Base-by-base conservation (phyloP, 2,797 vertebrate genomes). In the Mallotus villosus region DNA sequence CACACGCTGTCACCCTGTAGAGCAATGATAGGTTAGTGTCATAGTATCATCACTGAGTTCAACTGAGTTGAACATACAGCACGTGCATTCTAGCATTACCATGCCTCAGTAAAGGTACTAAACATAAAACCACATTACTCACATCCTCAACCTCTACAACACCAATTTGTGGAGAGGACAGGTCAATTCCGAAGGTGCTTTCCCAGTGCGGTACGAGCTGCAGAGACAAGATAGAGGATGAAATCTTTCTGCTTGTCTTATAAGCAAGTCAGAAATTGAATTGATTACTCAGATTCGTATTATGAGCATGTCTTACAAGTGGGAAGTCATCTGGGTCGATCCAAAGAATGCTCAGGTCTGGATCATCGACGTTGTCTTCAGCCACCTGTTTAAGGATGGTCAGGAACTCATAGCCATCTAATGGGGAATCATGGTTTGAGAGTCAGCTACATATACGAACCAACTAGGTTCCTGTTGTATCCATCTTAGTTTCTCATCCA, bases 241-340 rank as follows among this genome's bases (percentile, higher is more conserved):
- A n/a, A 41, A 17, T 6, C 19, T 55, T 55, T 17, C 51, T 16
- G 14, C 14, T 49, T 49, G 17, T 55, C 5, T 55, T 9, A 55
- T 55, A 17, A 55, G 19, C 51, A n/a, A 55, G n/a, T 46, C 24
- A 32, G 19, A 53, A 49, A 71, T 55, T 17, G 14, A 27, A 29
- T 53, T 19, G 24, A 59, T 46, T 17, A 16, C 9, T 34, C 5
- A 6, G 16, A 34, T 63, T 66, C 12, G 17, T 49, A 66, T 25
- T 22, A 51, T 66, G 37, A 51, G 21, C 65, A 53, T 64, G 25
- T 80, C 78, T 88, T 89, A 97, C 96, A 94, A 97, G 85, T 0
- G 95, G 96, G 88, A 97, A 97, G 82, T 97, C 95, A 61, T 97
- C 95, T 0, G 96, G 96, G 85, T 97, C 95, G 0, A 97, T 95